Evolutionary conservation across 2,113 vertebrate species (phyloP).

Genomic region (Rhagologus leucostigma): DNA sequence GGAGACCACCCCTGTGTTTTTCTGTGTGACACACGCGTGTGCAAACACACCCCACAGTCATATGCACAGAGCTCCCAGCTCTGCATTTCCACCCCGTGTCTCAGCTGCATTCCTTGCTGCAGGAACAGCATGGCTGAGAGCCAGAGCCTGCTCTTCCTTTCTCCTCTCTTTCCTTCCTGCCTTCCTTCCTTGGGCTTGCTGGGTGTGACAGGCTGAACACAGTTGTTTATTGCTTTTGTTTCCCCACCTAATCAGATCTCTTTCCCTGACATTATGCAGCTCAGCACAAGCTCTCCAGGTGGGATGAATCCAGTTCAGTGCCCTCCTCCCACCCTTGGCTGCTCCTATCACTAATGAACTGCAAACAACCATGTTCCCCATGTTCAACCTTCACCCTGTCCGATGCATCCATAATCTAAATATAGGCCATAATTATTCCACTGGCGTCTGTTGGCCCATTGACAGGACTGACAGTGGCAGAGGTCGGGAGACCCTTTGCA

Average conservation of each 20-base stretch:
- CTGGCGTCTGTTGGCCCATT: constrained; percentile 10
- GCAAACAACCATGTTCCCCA: constrained; percentile 53
- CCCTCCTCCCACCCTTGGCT: constrained; percentile 37
- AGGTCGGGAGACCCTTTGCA: constrained; percentile 42
- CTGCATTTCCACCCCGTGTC: neutral
- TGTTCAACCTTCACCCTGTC: constrained; percentile 60
- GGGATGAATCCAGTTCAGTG: constrained; percentile 49
- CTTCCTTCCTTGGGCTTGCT: neutral
- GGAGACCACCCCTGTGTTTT: neutral
- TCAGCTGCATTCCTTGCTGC: neutral
- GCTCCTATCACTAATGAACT: constrained; percentile 60
- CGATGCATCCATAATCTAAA: constrained; percentile 44
- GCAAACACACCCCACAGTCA: neutral
- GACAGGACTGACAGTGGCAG: constrained; percentile 45
- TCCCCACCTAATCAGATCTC: constrained; percentile 14
- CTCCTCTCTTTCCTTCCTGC: neutral
- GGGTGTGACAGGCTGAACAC: neutral
- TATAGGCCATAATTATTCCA: constrained; percentile 57
- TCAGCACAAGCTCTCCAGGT: constrained; percentile 35
- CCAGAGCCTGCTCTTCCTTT: neutral
- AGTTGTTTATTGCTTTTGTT: constrained; percentile 29
- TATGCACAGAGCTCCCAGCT: neutral
- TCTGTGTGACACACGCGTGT: rapidly evolving
- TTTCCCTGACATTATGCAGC: constrained; percentile 48
- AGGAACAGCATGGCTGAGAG: neutral